A percentile compares a stretch with the other conserved stretches of the same genome.
These are phyloP conservation scores for Teleogryllus occipitalis DNA, from an alignment of 1,140 invertebrate species.

Conservation along the genomic window DNA sequence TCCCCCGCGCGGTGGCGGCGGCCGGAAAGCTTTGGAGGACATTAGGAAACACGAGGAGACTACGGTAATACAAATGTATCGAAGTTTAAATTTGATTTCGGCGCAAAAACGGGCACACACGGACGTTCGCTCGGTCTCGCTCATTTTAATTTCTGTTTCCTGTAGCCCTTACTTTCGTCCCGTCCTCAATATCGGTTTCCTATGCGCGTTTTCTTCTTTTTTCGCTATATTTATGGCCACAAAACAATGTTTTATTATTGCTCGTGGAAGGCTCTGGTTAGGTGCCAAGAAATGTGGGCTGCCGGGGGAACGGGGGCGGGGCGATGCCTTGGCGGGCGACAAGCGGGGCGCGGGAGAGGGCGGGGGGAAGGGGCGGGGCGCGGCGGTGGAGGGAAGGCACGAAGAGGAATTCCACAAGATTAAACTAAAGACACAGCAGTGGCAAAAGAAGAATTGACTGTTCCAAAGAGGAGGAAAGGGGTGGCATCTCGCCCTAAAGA, in stretches of 20 bases:
- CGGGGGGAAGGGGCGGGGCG: background rate
- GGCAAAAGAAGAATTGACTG: background rate
- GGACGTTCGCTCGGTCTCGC: background rate
- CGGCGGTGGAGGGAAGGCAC: constrained; percentile 2
- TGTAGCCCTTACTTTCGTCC: background rate
- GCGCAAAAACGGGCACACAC: constrained; percentile 7
- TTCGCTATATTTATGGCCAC: constrained; percentile 19
- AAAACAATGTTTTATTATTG: constrained; percentile 21
- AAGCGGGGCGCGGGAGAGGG: background rate
- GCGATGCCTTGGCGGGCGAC: background rate
- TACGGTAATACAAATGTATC: constrained; percentile 18
- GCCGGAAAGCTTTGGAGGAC: background rate
- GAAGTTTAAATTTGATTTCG: constrained; percentile 19
- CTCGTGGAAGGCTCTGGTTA: constrained; percentile 11
- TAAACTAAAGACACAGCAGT: constrained; percentile 20
- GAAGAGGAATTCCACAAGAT: constrained; percentile 20
- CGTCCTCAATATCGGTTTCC: constrained; percentile 13
- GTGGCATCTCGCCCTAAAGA: background rate
- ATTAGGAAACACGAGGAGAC: background rate
- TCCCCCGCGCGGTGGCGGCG: background rate
- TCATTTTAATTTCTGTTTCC: constrained; percentile 10
- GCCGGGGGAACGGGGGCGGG: background rate
- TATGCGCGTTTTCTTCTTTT: constrained; percentile 8
- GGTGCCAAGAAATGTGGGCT: constrained; percentile 9
- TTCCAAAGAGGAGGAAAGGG: background rate